These are phyloP conservation scores for Sakesphorus luctuosus DNA, from an alignment of 2,113 vertebrate genomes.

Conservation along the genomic window DNA sequence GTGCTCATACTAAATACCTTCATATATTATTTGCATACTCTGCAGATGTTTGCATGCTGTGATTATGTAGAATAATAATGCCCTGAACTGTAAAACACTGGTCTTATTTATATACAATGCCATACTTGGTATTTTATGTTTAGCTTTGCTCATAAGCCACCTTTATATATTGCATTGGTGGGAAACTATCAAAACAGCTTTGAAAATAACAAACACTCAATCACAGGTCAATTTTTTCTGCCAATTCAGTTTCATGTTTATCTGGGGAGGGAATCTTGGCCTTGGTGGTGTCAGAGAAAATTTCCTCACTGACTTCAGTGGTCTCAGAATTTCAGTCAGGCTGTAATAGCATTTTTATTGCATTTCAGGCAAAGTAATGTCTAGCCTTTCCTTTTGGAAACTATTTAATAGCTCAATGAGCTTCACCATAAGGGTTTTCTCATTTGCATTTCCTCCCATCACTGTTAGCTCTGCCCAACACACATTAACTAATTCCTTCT, in stretches of 20 bases:
- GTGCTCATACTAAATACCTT: slow-evolving; percentile 3
- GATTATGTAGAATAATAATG: slow-evolving; percentile 37
- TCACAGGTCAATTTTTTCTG: slow-evolving; percentile 35
- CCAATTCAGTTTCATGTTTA: slow-evolving; percentile 24
- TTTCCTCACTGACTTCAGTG: neutral
- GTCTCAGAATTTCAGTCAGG: slow-evolving; percentile 13
- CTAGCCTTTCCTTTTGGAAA: slow-evolving; percentile 23
- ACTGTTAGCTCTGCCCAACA: neutral
- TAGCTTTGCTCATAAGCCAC: slow-evolving; percentile 28
- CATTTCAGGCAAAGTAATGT: neutral
- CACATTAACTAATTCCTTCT: slow-evolving; percentile 52
- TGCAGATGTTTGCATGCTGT: slow-evolving; percentile 43
- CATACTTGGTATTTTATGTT: slow-evolving; percentile 21
- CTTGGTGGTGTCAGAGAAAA: neutral
- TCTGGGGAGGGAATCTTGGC: slow-evolving; percentile 22
- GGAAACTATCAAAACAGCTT: slow-evolving; percentile 16
- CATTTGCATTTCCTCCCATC: slow-evolving; percentile 36
- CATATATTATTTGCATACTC: slow-evolving; percentile 30
- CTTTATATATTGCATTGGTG: slow-evolving; percentile 10
- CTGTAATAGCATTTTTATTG: neutral
- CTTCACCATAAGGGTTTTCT: neutral
- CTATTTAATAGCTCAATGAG: slow-evolving; percentile 39
- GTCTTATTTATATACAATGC: slow-evolving; percentile 36
- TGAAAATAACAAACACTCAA: slow-evolving; percentile 15
- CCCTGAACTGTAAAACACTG: neutral